Evolutionary conservation across 2,888 invertebrate species (phyloP).

Genomic region (Lissocephala sabroskyi): DNA sequence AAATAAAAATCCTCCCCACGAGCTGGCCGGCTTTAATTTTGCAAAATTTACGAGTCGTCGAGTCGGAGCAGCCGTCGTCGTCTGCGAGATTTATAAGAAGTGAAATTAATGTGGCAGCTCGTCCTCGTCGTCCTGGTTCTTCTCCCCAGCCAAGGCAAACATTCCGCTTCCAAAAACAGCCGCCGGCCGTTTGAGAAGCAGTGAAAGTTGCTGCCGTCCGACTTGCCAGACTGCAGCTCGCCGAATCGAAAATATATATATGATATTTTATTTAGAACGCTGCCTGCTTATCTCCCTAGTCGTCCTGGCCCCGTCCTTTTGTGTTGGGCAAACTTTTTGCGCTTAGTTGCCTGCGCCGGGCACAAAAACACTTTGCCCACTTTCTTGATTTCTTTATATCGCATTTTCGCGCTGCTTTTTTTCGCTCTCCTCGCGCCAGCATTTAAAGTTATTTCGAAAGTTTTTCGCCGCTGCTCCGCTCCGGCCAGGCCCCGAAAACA

Average conservation of each 20-base stretch:
- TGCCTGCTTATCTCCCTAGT: slow-evolving; percentile 9
- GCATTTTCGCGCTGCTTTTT: slow-evolving; percentile 1
- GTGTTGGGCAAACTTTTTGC: slow-evolving; percentile 56
- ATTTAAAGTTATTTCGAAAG: slow-evolving; percentile 52
- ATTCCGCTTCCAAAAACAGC: slow-evolving; percentile 13
- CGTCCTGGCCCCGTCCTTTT: slow-evolving; percentile 20
- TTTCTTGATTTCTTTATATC: slow-evolving; percentile 44
- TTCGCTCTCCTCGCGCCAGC: slow-evolving; percentile 17
- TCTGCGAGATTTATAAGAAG: slow-evolving; percentile 63
- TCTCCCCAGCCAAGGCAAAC: slow-evolving; percentile 12
- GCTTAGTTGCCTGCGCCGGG: slow-evolving; percentile 43
- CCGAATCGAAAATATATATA: slow-evolving; percentile 61
- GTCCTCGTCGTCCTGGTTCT: no score
- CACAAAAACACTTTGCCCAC: slow-evolving; percentile 26
- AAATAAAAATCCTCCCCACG: background rate
- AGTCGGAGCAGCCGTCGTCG: slow-evolving; percentile 16
- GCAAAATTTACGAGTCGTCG: slow-evolving; percentile 36
- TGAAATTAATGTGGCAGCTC: slow-evolving; percentile 63
- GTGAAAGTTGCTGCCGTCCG: slow-evolving; percentile 1
- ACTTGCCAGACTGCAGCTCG: slow-evolving; percentile 13
- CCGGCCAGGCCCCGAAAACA: background rate
- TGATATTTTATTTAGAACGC: slow-evolving; percentile 52
- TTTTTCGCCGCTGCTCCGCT: slow-evolving; percentile 20
- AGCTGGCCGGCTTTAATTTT: slow-evolving; percentile 26
- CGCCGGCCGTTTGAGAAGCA: slow-evolving; percentile 6